Conservation (phyloP, 2,113 vertebrate genomes). For the Nycticorax nycticorax region DNA sequence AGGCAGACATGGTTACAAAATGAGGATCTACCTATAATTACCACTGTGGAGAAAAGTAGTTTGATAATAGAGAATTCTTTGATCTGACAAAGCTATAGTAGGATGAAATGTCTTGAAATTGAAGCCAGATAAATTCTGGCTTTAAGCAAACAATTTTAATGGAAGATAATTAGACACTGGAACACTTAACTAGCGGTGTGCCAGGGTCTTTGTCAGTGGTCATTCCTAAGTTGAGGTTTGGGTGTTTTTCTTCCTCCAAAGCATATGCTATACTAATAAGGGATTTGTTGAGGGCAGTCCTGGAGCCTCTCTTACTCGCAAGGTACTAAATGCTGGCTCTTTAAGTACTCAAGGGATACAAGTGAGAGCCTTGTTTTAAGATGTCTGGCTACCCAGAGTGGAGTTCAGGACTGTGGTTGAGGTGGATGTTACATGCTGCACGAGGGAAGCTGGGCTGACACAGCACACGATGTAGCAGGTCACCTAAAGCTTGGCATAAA, state of each 20-base stretch:
- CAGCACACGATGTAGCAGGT: too few species aligned
- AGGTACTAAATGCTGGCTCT: not conserved
- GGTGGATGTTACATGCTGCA: rapidly evolving
- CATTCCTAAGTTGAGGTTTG: not conserved
- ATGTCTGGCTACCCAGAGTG: not conserved
- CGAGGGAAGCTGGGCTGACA: not conserved
- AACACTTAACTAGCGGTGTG: not conserved
- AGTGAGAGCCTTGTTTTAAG: not conserved
- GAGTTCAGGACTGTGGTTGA: not conserved
- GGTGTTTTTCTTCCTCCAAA: not conserved
- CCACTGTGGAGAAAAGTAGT: not conserved
- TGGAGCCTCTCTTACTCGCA: not conserved
- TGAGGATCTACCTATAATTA: constrained; percentile 30
- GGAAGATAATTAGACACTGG: not conserved
- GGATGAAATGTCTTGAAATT: constrained; percentile 2
- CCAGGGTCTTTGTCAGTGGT: not conserved
- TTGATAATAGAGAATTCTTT: constrained; percentile 43
- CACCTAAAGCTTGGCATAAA: not conserved
- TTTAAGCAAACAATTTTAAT: constrained; percentile 25
- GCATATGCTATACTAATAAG: not conserved
- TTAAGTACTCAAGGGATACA: not conserved
- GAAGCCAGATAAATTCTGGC: not conserved
- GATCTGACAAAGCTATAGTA: not conserved
- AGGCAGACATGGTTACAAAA: not conserved
- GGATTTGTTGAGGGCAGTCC: not conserved